Evolutionary conservation across 2,113 vertebrate genomes (phyloP), one percentile per base, ranked within the genome.

Genomic region (Cyanistes caeruleus): DNA sequence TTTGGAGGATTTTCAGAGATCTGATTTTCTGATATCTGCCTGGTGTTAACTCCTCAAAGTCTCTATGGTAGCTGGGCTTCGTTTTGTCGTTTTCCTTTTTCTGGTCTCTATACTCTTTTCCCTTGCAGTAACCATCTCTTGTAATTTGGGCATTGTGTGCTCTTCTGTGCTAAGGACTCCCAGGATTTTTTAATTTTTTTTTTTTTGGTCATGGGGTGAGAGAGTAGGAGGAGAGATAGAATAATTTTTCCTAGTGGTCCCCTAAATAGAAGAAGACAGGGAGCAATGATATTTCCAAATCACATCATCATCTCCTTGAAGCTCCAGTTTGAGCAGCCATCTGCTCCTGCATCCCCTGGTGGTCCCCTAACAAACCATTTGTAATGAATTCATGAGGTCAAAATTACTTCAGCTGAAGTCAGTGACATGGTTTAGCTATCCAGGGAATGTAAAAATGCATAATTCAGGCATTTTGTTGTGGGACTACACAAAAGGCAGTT

Each of bases 321-420:
- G 62, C 75, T 83, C 44, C 41, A n/a, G 58, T 83, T 21, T 73
- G 78, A 90, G 67, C 62, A 87, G 62, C 62, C 65, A 76, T 93
- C 85, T 93, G 78, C 82, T 93, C 72, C 79, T 0, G 1, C 75
- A 80, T 7, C 28, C 72, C 31, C 51, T 83, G 70, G 70, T 83
- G 48, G 88, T 86, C 67, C 67, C 77, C 75, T 92, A 86, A 90
- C 51, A 89, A 91, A 84, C 55, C 60, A 80, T 90, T 94, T 83
- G 70, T 83, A 90, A 91, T 51, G 74, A 33, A 74, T 62, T 88
- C 78, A 74, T 43, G 91, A 95, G 93, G 90, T 93, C 91, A 96
- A 69, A 75, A 89, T 53, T 39, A 69, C 75, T 94, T 65, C 43
- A 70, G 67, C 48, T 90, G 67, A 85, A 95, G 75, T 59, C 30